Conservation (phyloP, 2,113 vertebrate species). For the Suricata suricatta region DNA sequence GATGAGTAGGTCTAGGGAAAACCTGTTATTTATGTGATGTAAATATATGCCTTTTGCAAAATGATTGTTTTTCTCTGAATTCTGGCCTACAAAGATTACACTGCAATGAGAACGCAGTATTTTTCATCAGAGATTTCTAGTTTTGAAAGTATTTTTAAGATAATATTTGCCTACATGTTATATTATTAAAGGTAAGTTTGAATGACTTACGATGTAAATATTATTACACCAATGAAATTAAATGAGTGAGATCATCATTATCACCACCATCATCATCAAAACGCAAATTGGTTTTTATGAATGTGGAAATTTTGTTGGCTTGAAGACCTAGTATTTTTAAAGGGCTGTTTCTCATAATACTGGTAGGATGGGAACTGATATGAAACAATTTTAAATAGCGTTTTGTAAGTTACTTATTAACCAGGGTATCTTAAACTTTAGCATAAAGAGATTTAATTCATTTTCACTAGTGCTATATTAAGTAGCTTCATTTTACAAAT, state of each 20-base stretch:
- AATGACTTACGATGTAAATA: constrained; percentile 47
- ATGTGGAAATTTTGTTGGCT: constrained; percentile 54
- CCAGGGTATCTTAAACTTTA: constrained; percentile 55
- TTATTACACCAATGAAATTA: constrained; percentile 55
- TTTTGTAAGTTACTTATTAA: constrained; percentile 59
- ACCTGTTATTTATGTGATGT: constrained; percentile 11
- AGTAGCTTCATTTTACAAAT: constrained; percentile 58
- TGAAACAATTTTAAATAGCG: constrained; percentile 51
- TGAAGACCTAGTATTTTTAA: constrained; percentile 48
- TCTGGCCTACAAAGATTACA: constrained; percentile 59
- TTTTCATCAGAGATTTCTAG: constrained; percentile 51
- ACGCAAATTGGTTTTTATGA: constrained; percentile 65
- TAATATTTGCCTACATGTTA: constrained; percentile 47
- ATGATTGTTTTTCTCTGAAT: constrained; percentile 54
- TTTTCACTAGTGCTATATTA: constrained; percentile 44
- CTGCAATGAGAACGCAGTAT: constrained; percentile 68
- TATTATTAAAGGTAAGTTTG: constrained; percentile 61
- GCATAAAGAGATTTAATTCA: constrained; percentile 48
- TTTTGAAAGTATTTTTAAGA: constrained; percentile 63
- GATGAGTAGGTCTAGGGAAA: constrained; percentile 24
- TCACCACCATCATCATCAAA: background rate
- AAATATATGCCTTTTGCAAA: constrained; percentile 35
- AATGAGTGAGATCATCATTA: background rate
- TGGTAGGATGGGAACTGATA: constrained; percentile 25
- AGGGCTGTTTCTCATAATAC: background rate